These are phyloP conservation scores for Thamnophis sirtalis DNA, from an alignment of 2,113 vertebrate genomes.

Conservation along the genomic window DNA sequence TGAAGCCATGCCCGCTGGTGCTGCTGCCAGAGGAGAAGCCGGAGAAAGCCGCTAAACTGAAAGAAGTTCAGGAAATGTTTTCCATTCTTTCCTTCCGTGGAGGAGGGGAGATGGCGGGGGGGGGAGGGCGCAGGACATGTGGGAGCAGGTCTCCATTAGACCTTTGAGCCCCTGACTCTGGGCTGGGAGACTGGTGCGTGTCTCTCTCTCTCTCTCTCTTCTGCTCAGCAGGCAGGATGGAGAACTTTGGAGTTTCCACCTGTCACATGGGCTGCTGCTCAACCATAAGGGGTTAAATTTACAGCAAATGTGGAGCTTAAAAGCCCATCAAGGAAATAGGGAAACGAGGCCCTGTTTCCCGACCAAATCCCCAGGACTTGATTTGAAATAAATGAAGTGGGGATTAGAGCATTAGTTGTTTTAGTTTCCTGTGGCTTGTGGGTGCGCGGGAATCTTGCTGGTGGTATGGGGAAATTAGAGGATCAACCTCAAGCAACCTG, in stretches of 20 bases:
- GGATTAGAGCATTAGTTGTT: not conserved
- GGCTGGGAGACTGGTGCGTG: not conserved
- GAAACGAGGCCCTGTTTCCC: no score
- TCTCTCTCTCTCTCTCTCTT: no score
- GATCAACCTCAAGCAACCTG: not conserved
- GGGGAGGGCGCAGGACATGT: not conserved
- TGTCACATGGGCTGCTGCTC: not conserved
- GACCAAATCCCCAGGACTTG: not conserved
- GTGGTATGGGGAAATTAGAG: not conserved
- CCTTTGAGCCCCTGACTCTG: not conserved
- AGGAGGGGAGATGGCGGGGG: not conserved
- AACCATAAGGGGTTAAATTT: not conserved
- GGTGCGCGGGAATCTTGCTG: not conserved
- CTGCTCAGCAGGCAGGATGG: not conserved
- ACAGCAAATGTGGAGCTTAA: not conserved
- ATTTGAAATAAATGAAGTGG: not conserved
- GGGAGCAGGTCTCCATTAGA: not conserved
- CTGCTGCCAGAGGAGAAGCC: not conserved
- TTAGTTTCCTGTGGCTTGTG: not conserved
- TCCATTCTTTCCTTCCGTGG: not conserved
- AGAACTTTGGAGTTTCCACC: not conserved
- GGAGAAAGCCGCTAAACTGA: no score
- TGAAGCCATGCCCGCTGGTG: accelerated
- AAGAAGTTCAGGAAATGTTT: not conserved
- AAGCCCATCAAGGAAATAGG: not conserved